These are phyloP conservation scores for Oreochromis mossambicus DNA, from an alignment of 2,797 vertebrate genomes.

Conservation along the genomic window DNA sequence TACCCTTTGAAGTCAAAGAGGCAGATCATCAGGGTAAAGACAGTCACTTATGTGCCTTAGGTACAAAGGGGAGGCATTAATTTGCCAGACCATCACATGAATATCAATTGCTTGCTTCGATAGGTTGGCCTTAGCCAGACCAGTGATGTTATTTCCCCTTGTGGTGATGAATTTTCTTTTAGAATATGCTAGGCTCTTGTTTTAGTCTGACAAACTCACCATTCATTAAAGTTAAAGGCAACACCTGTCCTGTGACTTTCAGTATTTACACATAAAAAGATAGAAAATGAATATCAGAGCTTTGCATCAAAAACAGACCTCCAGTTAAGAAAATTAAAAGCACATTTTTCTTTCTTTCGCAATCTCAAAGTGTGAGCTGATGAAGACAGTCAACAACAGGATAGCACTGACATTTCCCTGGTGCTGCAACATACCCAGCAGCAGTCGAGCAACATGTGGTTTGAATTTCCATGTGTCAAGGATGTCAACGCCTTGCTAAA, in stretches of 20 bases:
- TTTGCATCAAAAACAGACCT: background rate
- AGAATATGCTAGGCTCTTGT: background rate
- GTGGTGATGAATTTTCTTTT: background rate
- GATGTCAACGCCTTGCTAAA: background rate
- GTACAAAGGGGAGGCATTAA: conserved; percentile 58
- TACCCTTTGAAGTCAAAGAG: conserved; percentile 69
- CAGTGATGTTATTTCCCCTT: background rate
- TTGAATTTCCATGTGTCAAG: background rate
- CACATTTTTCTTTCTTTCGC: background rate
- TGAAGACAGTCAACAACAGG: background rate
- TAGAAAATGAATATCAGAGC: fast-evolving
- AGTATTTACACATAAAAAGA: background rate
- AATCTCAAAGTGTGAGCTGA: background rate
- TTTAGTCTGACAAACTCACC: background rate
- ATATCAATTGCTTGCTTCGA: background rate
- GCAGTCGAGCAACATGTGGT: background rate
- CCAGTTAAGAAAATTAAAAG: background rate
- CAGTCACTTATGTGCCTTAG: conserved; percentile 65
- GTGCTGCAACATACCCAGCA: background rate
- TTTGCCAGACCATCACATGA: background rate
- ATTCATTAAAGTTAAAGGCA: background rate
- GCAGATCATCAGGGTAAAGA: conserved; percentile 63
- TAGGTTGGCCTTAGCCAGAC: background rate
- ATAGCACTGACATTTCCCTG: background rate
- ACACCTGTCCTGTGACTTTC: background rate